Percentiles rank a stretch among this genome's conserved stretches.
phyloP scores from a whole-genome alignment of 2,113 vertebrate species.

The Hypocryptadius cinnamomeus region DNA sequence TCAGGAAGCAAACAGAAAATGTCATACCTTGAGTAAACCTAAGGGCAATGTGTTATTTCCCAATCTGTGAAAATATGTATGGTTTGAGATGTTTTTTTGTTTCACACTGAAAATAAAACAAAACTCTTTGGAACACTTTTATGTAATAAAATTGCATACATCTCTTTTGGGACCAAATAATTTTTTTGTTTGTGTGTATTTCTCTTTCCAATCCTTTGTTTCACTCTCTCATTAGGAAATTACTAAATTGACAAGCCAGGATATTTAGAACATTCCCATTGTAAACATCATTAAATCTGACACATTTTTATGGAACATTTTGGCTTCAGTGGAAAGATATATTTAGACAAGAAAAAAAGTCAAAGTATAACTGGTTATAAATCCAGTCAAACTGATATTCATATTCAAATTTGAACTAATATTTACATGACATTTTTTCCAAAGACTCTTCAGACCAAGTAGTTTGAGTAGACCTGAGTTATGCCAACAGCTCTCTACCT shows the following conservation, averaged over 20 bases:
- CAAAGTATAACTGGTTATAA: background rate
- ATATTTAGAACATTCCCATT: conserved; percentile 27
- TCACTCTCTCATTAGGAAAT: conserved; percentile 25
- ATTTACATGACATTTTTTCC: background rate
- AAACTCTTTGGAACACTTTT: background rate
- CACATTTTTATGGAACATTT: conserved; percentile 29
- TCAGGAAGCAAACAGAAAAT: background rate
- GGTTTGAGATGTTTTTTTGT: background rate
- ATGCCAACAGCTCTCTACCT: background rate
- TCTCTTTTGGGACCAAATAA: background rate
- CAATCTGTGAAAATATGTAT: background rate
- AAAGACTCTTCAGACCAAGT: background rate
- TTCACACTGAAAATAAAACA: background rate
- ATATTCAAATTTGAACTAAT: background rate
- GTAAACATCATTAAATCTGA: conserved; percentile 44
- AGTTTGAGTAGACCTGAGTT: background rate
- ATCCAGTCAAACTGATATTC: background rate
- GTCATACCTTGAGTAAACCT: background rate
- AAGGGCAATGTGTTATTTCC: background rate
- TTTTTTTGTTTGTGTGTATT: background rate
- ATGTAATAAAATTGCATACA: background rate
- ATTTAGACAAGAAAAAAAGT: conserved; percentile 27
- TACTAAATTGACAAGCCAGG: conserved; percentile 20
- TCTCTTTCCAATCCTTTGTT: conserved; percentile 13
- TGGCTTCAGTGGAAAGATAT: conserved; percentile 26